A percentile compares a stretch with the other conserved stretches of the same genome.
Conservation (phyloP, 2,113 vertebrate genomes). For the Calypte anna region DNA sequence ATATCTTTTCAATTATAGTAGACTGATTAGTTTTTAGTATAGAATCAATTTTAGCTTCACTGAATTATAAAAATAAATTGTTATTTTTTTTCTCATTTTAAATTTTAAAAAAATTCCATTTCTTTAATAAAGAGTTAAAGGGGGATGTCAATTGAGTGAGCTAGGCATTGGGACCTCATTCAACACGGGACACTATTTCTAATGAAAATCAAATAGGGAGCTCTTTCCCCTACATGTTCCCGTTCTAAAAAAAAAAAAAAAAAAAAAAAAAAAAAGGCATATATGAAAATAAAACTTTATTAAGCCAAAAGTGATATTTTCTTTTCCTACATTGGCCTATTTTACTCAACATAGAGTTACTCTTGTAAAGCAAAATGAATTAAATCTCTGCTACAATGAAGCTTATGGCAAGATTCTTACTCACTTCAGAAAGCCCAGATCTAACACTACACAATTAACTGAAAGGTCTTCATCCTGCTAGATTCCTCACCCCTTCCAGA, state of each 20-base stretch:
- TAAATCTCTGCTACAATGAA: not conserved
- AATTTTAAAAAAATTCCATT: not conserved
- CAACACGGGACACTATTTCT: not conserved
- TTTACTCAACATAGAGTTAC: not conserved
- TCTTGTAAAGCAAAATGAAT: not conserved
- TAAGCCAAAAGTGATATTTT: not conserved
- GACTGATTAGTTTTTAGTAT: slow-evolving; percentile 67
- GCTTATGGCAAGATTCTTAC: not conserved
- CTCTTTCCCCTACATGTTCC: not conserved
- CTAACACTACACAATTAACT: not conserved
- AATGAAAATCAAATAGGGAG: not conserved
- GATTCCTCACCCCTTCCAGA: not conserved
- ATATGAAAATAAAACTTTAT: not conserved
- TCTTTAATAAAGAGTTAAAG: not conserved
- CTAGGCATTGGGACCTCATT: not conserved
- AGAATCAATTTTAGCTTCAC: slow-evolving; percentile 54
- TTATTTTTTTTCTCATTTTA: not conserved
- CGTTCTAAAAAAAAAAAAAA: not conserved
- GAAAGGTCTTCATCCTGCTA: not conserved
- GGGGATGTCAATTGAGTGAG: not conserved
- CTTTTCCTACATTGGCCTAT: not conserved
- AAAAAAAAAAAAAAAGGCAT: not conserved
- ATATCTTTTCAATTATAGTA: slow-evolving; percentile 67
- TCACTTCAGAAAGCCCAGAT: not conserved
- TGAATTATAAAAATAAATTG: slow-evolving; percentile 60